Percentiles rank a stretch among this genome's conserved stretches.
phyloP scores from a whole-genome alignment of 2,797 vertebrate genomes.

The Sebastes vulpes region DNA sequence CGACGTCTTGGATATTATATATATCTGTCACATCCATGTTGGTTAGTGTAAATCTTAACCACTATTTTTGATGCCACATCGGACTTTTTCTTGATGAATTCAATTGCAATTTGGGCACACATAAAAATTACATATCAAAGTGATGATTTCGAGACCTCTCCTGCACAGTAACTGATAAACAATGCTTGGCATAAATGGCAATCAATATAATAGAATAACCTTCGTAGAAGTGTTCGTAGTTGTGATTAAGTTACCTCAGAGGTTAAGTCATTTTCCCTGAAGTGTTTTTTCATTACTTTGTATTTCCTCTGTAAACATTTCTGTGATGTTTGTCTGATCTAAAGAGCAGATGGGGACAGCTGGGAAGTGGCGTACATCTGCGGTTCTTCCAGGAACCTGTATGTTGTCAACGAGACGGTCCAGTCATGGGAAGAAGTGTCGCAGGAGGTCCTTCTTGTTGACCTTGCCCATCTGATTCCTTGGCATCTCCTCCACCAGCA shows the following conservation, averaged over 20 bases:
- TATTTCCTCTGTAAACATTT: background rate
- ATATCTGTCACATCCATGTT: background rate
- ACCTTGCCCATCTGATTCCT: constrained; percentile 98
- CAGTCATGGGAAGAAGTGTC: constrained; percentile 83
- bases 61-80: background rate
- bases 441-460: constrained; percentile 94
- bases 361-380: background rate
- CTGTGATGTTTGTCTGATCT: background rate
- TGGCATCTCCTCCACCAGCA: constrained; percentile 92
- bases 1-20: background rate
- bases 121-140: background rate
- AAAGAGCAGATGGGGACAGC: background rate
- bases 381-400: constrained; percentile 5
- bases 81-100: background rate
- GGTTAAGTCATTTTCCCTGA: background rate
- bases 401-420: background rate
- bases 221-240: background rate
- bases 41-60: background rate
- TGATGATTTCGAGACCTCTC: background rate
- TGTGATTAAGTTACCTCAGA: constrained; percentile 16
- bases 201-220: background rate
- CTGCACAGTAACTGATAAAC: background rate
- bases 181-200: background rate
- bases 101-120: background rate
- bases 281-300: background rate